Base-by-base conservation (phyloP, 37 sponge, comb jelly and placozoan species). In the Aplysina aerophoba region DNA sequence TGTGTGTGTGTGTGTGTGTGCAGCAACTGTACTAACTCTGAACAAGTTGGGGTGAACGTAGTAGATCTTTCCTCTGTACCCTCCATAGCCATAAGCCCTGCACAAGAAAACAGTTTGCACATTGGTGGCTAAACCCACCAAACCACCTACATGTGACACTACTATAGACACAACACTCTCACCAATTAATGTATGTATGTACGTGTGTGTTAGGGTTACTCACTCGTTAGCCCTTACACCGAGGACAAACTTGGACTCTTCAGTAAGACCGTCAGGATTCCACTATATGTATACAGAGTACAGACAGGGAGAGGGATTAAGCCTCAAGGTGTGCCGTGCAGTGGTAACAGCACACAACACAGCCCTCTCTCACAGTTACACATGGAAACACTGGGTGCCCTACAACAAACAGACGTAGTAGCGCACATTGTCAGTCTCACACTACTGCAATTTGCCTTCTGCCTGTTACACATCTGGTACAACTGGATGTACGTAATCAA, bases 211-310 rank as follows among this genome's bases (percentile, higher is more conserved):
- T 25, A 27, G 33, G 28, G 27, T 40, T 25, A 73, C 93, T 87
- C 55, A 93, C 93, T 93, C 89, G 83, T 93, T 93, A 24, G 88
- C 93, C 83, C 84, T 89, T 4, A 93, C 93, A 35, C 93, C 93
- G 37, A 93, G 81, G 2, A 89, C 90, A 87, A 93, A 93, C 19
- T 81, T 64, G n/a, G 88, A 84, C 0, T 66, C 64, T n/a, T 27
- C 36, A 0, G 71, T 84, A 38, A 93, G 53, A 58, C 87, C 82
- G 17, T 93, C 93, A 37, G 93, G 90, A 5, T 89, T 39, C 93
- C 93, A 93, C 93, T 93, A 35, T 40, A 87, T 8, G 22, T 35
- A 62, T 12, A 34, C 12, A 81, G 34, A 81, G 35, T 50, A 39
- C 28, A 85, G 1, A 59, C 34, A 81, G 80, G 19, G n/a, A n/a